phyloP scores from a whole-genome alignment of 2,888 invertebrate species.

The Himalopsyche tibetana region DNA sequence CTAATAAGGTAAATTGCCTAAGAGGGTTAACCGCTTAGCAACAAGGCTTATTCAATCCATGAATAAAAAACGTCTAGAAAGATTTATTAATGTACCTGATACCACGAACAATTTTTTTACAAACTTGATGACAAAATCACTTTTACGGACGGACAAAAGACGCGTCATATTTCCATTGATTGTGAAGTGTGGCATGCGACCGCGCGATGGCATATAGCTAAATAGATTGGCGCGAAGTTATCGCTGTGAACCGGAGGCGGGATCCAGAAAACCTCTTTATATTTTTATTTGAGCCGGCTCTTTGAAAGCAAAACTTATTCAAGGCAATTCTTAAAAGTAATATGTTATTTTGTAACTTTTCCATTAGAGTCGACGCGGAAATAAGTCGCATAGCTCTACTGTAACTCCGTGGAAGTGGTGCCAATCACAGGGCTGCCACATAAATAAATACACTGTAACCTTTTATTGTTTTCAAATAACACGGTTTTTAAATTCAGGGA shows the following conservation, averaged over 20 bases:
- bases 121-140: not conserved
- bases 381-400: slow-evolving; percentile 32
- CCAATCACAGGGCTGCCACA: slow-evolving; percentile 4
- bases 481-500: no score
- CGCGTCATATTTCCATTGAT: slow-evolving; percentile 6
- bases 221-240: not conserved
- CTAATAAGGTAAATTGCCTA: no score
- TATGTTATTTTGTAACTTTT: slow-evolving; percentile 65
- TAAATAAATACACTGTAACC: no score
- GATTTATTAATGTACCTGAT: not conserved
- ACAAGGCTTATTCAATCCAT: no score
- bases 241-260: not conserved
- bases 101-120: not conserved
- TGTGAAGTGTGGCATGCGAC: not conserved
- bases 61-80: no score
- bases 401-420: slow-evolving; percentile 14
- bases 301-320: slow-evolving; percentile 62
- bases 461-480: no score
- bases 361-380: slow-evolving; percentile 63
- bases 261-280: slow-evolving; percentile 57
- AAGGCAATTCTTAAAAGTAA: slow-evolving; percentile 65
- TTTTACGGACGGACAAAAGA: not conserved
- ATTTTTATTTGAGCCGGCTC: slow-evolving; percentile 54
- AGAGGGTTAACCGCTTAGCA: no score
- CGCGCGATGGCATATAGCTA: not conserved